phyloP scores from a whole-genome alignment of 2,113 vertebrate species.

The Boleophthalmus pectinirostris region DNA sequence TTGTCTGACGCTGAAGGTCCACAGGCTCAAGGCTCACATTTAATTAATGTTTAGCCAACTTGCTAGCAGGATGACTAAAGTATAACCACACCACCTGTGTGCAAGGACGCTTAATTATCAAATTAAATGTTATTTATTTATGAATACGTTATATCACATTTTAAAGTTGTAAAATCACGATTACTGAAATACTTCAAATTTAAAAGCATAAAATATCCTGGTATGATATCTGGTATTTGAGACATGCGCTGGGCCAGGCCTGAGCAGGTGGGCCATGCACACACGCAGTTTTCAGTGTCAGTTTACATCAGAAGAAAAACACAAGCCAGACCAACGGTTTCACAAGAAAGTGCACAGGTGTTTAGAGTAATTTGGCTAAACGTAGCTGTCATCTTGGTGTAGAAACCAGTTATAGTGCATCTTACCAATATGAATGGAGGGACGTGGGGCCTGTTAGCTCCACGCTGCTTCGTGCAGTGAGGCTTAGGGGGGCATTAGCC shows the following conservation, averaged over 20 bases:
- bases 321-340: conserved; percentile 30
- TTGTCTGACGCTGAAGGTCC: conserved; percentile 31
- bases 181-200: not conserved
- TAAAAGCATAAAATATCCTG: not conserved
- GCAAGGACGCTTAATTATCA: conserved; percentile 26
- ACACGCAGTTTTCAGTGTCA: conserved; percentile 64
- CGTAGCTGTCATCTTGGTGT: not conserved
- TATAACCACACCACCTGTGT: conserved; percentile 59
- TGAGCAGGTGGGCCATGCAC: conserved; percentile 72
- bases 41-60: conserved; percentile 38
- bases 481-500: conserved; percentile 70
- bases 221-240: not conserved
- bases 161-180: not conserved
- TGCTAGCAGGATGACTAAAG: conserved; percentile 47
- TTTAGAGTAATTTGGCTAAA: not conserved
- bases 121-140: not conserved
- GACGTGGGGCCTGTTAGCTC: conserved; percentile 69
- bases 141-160: not conserved
- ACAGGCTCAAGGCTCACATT: conserved; percentile 47
- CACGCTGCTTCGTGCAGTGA: conserved; percentile 70
- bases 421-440: conserved; percentile 61
- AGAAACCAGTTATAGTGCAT: not conserved
- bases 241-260: conserved; percentile 59
- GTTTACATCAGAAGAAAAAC: conserved; percentile 24
- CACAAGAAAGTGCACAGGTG: not conserved